Conservation (phyloP, 1,140 invertebrate genomes). For the Anoplolepis gracilipes region DNA sequence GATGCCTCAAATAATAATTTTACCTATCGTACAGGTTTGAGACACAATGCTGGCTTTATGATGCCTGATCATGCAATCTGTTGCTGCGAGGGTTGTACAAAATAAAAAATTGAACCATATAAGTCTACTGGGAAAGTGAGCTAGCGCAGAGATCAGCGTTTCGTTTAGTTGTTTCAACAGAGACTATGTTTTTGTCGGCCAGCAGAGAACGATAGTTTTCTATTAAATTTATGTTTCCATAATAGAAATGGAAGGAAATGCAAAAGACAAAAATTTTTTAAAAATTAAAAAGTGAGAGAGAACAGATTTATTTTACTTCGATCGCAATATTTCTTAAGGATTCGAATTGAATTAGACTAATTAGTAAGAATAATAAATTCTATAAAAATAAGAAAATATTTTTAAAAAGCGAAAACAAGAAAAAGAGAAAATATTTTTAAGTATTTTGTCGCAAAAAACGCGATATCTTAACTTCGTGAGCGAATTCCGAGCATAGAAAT, state of each 20-base stretch:
- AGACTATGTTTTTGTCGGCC: slow-evolving; percentile 65
- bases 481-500: slow-evolving; percentile 53
- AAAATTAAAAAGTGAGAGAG: neutral
- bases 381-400: neutral
- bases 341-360: neutral
- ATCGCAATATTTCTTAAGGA: neutral
- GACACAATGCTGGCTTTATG: slow-evolving; percentile 50
- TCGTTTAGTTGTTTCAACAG: slow-evolving; percentile 62
- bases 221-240: slow-evolving; percentile 70
- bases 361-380: neutral
- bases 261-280: slow-evolving; percentile 40
- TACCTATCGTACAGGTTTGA: neutral
- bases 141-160: slow-evolving; percentile 18
- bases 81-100: slow-evolving; percentile 63
- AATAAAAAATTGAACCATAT: slow-evolving; percentile 74
- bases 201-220: slow-evolving; percentile 45
- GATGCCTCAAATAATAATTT: neutral
- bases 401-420: neutral
- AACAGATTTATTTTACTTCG: neutral
- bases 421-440: neutral
- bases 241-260: slow-evolving; percentile 8
- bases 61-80: slow-evolving; percentile 59
- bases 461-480: slow-evolving; percentile 39
- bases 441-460: neutral
- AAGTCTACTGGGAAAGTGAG: slow-evolving; percentile 70